These are phyloP conservation scores for Hystrix brachyura DNA, from an alignment of 2,113 vertebrate species.

Conservation along the genomic window DNA sequence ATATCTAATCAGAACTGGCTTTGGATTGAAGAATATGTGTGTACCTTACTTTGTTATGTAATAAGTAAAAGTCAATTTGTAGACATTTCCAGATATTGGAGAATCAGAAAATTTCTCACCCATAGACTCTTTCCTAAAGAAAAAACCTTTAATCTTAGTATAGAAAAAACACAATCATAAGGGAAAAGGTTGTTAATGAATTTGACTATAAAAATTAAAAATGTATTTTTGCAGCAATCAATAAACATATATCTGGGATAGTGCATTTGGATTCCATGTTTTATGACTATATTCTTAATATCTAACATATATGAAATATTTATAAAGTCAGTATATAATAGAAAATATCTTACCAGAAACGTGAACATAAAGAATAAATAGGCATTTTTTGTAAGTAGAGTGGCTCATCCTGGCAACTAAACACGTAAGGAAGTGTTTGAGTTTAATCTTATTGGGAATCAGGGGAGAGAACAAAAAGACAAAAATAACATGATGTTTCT, in stretches of 20 bases:
- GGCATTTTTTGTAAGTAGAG: background rate
- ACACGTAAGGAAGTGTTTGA: background rate
- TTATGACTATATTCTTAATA: background rate
- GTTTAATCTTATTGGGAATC: conserved; percentile 14
- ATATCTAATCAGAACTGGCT: background rate
- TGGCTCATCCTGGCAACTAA: background rate
- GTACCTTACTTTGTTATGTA: background rate
- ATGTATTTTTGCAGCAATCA: background rate
- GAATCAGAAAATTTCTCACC: background rate
- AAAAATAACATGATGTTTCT: conserved; percentile 1
- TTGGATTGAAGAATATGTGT: background rate
- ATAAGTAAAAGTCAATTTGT: background rate
- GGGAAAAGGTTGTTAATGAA: background rate
- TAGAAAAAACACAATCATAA: background rate
- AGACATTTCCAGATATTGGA: background rate
- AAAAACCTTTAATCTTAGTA: background rate
- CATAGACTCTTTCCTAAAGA: background rate
- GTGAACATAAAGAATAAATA: background rate
- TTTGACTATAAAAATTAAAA: background rate
- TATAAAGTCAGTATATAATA: background rate
- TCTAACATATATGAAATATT: background rate
- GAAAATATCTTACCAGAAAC: background rate
- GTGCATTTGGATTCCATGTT: background rate
- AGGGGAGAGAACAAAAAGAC: background rate
- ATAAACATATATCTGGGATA: background rate